Base-by-base conservation (phyloP, 2,888 invertebrate species). In the Pterostichus niger region DNA sequence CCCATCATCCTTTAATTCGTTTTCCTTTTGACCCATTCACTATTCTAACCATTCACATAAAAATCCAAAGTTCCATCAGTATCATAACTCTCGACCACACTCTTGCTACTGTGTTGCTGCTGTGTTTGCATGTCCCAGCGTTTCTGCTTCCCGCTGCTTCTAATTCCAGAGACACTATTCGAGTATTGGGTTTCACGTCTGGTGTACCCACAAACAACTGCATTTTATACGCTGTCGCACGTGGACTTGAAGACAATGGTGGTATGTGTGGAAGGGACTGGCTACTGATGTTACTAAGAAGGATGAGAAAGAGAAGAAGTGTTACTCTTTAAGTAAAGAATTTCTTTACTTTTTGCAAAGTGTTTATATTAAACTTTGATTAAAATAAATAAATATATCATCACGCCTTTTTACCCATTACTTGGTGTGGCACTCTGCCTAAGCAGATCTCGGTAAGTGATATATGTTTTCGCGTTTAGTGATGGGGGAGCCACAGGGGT, bases 171-270 rank as follows among this genome's bases (percentile, higher is more conserved):
- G 40, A 11, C 11, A 5, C 4, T 7, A 64, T 9, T 15, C 15
- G 68, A 15, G 68, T 40, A 40, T 71, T 71, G 68, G 68, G 68
- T 64, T 80, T 68, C 64, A 68, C 24, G 33, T 68, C 49, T 68
- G 35, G 10, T 7, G 35, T 24, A 17, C 35, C 31, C 68, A 68
- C 64, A 68, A 64, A 68, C 80, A 80, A 68, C 46, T 56, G 40
- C 31, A 56, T 54, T 77, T 77, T 52, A 77, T 56, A 33, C 9
- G 11, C 56, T 56, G 56, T 56, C 24, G 77, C 77, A 77, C 56
- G 77, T 35, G 56, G 54, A 52, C 31, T 46, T 33, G 75, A 9
- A 46, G 56, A 52, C n/a, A 13, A 52, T 9, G 24, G 24, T 17
- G 17, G 54, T 13, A 17, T 24, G 59, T 59, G 59, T 59, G 59